Percentiles rank a stretch among this genome's conserved stretches.
These are phyloP conservation scores for Rhodophaea formosa DNA, from an alignment of 2,888 invertebrate genomes.

Conservation along the genomic window DNA sequence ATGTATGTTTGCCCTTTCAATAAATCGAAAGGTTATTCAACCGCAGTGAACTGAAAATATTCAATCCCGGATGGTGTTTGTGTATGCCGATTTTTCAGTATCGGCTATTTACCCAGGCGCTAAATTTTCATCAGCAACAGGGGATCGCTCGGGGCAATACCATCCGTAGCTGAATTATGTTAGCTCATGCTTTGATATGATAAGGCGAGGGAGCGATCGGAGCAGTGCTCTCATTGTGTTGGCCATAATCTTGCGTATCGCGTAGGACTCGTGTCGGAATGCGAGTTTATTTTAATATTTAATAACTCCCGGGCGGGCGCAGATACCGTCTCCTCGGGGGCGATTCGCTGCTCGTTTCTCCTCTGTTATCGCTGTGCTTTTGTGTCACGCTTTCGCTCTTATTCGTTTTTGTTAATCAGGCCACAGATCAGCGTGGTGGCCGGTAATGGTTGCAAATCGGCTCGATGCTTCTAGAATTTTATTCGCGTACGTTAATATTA, in stretches of 20 bases:
- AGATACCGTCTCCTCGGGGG: constrained; percentile 73
- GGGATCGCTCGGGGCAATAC: constrained; percentile 46
- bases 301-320: constrained; percentile 73
- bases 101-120: constrained; percentile 40
- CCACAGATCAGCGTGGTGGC: constrained; percentile 58
- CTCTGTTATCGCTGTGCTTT: constrained; percentile 72
- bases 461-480: constrained; percentile 29
- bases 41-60: constrained; percentile 21
- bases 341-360: constrained; percentile 74
- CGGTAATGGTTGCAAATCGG: constrained; percentile 54
- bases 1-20: constrained; percentile 40
- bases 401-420: constrained; percentile 72
- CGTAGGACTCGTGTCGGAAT: constrained; percentile 76
- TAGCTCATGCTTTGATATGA: constrained; percentile 71
- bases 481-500: constrained; percentile 16
- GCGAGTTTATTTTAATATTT: constrained; percentile 81
- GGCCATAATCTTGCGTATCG: constrained; percentile 75
- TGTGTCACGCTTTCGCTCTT: constrained; percentile 74
- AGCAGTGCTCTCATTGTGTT: constrained; percentile 75
- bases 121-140: constrained; percentile 52
- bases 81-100: constrained; percentile 22
- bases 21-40: constrained; percentile 34
- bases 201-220: constrained; percentile 69
- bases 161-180: constrained; percentile 62
- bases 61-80: constrained; percentile 14